phyloP scores from a whole-genome alignment of 1,140 invertebrate genomes.

The Cyclina sinensis region DNA sequence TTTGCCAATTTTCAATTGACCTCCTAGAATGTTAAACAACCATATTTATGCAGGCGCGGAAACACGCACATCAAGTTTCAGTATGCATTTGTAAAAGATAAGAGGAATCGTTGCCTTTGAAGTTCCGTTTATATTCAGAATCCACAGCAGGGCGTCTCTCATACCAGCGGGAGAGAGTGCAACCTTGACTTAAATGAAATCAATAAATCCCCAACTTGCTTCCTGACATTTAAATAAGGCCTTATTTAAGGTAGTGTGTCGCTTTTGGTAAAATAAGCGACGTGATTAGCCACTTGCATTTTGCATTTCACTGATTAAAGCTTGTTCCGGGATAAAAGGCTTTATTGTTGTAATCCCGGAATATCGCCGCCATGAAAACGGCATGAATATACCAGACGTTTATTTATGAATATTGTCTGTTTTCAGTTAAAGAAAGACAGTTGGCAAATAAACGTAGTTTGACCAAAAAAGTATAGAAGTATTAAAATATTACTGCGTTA shows the following conservation, averaged over 20 bases:
- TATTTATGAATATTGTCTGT: too few species aligned
- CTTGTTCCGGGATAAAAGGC: too few species aligned
- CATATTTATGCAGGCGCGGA: conserved; percentile 21
- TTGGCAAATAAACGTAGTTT: too few species aligned
- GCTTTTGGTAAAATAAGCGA: background rate
- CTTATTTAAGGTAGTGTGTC: background rate
- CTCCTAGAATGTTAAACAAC: conserved; percentile 4
- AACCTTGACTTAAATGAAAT: too few species aligned
- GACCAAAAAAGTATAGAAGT: too few species aligned
- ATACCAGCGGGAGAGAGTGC: background rate
- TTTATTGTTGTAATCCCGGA: background rate
- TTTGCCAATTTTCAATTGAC: conserved; percentile 43
- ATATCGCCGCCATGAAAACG: background rate
- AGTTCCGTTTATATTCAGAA: background rate
- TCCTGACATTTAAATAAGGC: too few species aligned
- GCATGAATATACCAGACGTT: too few species aligned
- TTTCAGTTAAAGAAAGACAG: too few species aligned
- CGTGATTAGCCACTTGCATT: background rate
- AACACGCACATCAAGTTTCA: conserved; percentile 29
- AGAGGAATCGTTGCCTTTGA: conserved; percentile 27
- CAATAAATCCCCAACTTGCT: background rate
- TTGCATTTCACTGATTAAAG: background rate
- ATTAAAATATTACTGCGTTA: too few species aligned
- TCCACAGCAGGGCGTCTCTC: conserved; percentile 1
- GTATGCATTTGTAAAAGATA: conserved; percentile 33